Conservation (phyloP, 2,797 vertebrate species). For the Tragopan temminckii region DNA sequence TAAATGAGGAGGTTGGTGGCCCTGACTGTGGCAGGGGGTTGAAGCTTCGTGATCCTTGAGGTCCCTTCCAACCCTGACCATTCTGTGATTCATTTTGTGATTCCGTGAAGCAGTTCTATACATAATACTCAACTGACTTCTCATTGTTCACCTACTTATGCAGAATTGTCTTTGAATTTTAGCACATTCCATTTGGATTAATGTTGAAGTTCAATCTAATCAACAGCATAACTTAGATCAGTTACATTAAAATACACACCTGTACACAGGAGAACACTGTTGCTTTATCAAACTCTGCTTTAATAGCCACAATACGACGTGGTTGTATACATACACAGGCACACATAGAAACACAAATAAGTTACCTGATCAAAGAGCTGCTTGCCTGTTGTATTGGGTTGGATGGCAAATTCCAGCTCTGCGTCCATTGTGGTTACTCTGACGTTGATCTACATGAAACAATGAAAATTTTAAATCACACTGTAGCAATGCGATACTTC, state of each 20-base stretch:
- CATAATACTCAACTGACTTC: not conserved
- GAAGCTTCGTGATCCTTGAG: too few species aligned
- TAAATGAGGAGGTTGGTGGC: too few species aligned
- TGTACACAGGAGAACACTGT: not conserved
- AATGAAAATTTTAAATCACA: conserved; percentile 31
- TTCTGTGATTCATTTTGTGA: too few species aligned
- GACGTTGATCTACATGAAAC: conserved; percentile 91
- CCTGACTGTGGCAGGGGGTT: too few species aligned
- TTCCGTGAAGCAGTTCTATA: not conserved
- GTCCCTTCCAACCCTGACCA: too few species aligned
- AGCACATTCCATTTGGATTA: not conserved
- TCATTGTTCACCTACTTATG: not conserved
- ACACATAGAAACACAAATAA: not conserved
- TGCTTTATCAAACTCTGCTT: not conserved
- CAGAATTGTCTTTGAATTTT: not conserved
- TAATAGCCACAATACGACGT: not conserved
- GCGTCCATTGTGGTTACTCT: conserved; percentile 98
- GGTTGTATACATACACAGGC: not conserved
- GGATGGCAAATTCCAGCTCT: conserved; percentile 97
- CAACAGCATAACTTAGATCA: not conserved
- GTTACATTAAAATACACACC: not conserved
- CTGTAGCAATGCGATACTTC: not conserved
- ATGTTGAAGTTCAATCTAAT: not conserved
- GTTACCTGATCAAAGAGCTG: conserved; percentile 98
- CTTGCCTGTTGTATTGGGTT: conserved; percentile 96